phyloP scores from a whole-genome alignment of 2,113 vertebrate species.

The Sorex fumeus region DNA sequence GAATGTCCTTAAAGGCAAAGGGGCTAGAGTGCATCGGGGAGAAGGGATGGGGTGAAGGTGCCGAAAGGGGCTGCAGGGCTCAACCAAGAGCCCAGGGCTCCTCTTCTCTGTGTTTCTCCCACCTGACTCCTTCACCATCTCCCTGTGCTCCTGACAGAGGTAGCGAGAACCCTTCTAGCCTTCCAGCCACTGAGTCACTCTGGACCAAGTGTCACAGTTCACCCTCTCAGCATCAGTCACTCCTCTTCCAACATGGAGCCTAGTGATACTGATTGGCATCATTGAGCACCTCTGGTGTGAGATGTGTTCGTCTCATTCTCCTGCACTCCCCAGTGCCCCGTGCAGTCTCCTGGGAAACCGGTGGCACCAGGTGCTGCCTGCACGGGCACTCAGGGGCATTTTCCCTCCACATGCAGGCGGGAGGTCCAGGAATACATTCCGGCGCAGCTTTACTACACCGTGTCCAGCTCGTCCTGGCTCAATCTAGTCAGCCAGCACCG shows the following conservation, averaged over 20 bases:
- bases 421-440: slow-evolving; percentile 96
- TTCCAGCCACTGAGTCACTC: too few species aligned
- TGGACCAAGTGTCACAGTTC: too few species aligned
- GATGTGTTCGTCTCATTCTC: neutral
- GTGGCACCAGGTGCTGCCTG: neutral
- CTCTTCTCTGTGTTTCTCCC: neutral
- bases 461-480: slow-evolving; percentile 93
- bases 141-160: neutral
- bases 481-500: slow-evolving; percentile 93
- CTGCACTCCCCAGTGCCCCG: too few species aligned
- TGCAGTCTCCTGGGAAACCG: neutral
- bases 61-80: neutral
- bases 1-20: neutral
- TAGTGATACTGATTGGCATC: neutral
- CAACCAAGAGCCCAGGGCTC: neutral
- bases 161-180: too few species aligned
- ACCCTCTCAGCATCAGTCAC: neutral
- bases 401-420: slow-evolving; percentile 85
- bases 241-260: neutral
- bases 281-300: neutral
- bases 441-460: slow-evolving; percentile 90
- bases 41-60: neutral
- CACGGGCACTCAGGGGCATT: neutral
- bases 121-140: neutral
- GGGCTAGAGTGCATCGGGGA: too few species aligned